Conservation (phyloP, 2,797 vertebrate species). For the Lophius americanus region DNA sequence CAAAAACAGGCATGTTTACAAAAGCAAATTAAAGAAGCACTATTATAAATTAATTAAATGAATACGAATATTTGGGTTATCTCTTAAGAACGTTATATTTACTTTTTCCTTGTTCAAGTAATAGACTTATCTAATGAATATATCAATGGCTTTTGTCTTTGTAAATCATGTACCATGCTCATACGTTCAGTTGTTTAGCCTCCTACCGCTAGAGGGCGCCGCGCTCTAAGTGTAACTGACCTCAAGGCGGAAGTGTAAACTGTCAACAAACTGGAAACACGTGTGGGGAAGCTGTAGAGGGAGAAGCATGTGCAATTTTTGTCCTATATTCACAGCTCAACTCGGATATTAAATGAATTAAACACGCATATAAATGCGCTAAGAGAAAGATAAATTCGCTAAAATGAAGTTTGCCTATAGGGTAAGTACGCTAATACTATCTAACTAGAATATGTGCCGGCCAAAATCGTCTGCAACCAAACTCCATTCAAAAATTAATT, state of each 20-base stretch:
- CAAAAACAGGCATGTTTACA: no score
- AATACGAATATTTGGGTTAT: no score
- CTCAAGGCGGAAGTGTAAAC: constrained; percentile 40
- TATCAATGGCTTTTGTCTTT: no score
- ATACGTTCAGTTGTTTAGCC: background rate
- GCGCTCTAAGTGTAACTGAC: accelerated
- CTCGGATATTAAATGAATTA: background rate
- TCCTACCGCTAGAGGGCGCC: constrained; percentile 46
- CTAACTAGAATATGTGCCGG: no score
- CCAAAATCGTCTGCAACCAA: background rate
- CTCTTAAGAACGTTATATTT: no score
- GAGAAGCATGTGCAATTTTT: constrained; percentile 30
- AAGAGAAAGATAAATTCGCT: background rate
- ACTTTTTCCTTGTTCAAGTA: no score
- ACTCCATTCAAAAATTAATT: background rate
- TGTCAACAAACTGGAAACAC: constrained; percentile 67
- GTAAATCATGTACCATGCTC: background rate
- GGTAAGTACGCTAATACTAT: constrained; percentile 62
- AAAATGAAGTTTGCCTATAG: constrained; percentile 85
- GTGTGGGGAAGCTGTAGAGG: constrained; percentile 25
- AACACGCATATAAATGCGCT: background rate
- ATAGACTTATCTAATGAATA: no score
- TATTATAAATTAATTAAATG: no score
- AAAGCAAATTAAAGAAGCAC: no score
- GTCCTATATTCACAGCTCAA: accelerated